Evolutionary conservation across 2,888 invertebrate genomes (phyloP).

Genomic region (Halictus quadricinctus): DNA sequence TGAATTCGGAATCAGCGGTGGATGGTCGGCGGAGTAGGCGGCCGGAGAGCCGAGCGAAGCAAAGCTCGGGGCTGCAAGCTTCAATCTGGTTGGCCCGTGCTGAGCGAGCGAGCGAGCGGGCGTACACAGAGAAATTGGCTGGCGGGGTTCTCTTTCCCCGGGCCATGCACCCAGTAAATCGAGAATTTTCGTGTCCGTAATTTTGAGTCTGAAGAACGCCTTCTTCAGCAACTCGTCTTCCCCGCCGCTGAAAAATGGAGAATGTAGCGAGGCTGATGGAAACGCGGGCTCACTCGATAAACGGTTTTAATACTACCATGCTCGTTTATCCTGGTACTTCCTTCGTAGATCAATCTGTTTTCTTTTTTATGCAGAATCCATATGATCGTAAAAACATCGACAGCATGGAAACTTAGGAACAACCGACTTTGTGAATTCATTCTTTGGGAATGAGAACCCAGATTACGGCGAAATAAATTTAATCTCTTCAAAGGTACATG

Average conservation of each 20-base stretch:
- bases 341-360: background rate
- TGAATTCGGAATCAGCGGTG: conserved; percentile 55
- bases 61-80: conserved; percentile 30
- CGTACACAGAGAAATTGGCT: conserved; percentile 44
- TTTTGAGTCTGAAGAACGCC: conserved; percentile 30
- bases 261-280: background rate
- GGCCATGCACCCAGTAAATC: conserved; percentile 34
- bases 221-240: background rate
- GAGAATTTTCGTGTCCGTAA: conserved; percentile 38
- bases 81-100: conserved; percentile 47
- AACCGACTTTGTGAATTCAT: background rate
- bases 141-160: conserved; percentile 32
- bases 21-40: conserved; percentile 11
- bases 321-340: background rate
- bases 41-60: conserved; percentile 40
- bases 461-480: too few relatives aligned
- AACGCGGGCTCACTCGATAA: background rate
- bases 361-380: background rate
- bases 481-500: too few relatives aligned
- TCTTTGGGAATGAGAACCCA: too few relatives aligned
- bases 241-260: background rate
- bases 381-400: background rate
- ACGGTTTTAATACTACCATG: background rate
- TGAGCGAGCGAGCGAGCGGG: conserved; percentile 29
- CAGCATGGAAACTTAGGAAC: background rate